A percentile compares a stretch with the other conserved stretches of the same genome.
Conservation (phyloP, 2,888 invertebrate species). For the Andrena dorsata region DNA sequence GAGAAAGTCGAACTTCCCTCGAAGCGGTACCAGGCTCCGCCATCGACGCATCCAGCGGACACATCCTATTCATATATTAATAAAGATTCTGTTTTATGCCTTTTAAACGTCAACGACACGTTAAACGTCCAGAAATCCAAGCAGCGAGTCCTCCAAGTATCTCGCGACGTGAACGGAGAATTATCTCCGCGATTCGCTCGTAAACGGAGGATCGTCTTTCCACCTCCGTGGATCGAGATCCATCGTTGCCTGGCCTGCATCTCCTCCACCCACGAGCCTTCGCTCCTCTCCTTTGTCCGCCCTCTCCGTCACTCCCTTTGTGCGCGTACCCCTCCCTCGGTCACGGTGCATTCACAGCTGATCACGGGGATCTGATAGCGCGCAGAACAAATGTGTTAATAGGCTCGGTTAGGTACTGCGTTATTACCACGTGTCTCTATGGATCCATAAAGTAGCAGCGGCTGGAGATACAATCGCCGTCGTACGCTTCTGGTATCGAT, state of each 20-base stretch:
- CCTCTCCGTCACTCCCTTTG: neutral
- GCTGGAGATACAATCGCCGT: constrained; percentile 46
- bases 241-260: constrained; percentile 51
- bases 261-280: constrained; percentile 66
- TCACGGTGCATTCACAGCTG: constrained; percentile 41
- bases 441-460: constrained; percentile 59
- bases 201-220: constrained; percentile 56
- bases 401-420: constrained; percentile 66
- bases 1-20: constrained; percentile 11
- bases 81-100: constrained; percentile 54
- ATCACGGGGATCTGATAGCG: constrained; percentile 69
- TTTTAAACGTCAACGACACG: constrained; percentile 55
- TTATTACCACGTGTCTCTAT: constrained; percentile 69
- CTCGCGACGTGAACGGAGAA: constrained; percentile 17
- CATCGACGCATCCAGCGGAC: neutral
- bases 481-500: constrained; percentile 56
- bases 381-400: constrained; percentile 76
- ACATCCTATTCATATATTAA: constrained; percentile 26
- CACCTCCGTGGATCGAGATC: constrained; percentile 37
- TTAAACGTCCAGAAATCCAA: constrained; percentile 28
- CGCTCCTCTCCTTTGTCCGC: neutral
- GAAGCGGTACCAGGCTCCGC: neutral
- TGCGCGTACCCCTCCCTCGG: neutral
- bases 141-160: neutral
- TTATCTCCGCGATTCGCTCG: constrained; percentile 42